Conservation (phyloP, 35 echinoderm and acorn worm species). For the Strongylocentrotus purpuratus region DNA sequence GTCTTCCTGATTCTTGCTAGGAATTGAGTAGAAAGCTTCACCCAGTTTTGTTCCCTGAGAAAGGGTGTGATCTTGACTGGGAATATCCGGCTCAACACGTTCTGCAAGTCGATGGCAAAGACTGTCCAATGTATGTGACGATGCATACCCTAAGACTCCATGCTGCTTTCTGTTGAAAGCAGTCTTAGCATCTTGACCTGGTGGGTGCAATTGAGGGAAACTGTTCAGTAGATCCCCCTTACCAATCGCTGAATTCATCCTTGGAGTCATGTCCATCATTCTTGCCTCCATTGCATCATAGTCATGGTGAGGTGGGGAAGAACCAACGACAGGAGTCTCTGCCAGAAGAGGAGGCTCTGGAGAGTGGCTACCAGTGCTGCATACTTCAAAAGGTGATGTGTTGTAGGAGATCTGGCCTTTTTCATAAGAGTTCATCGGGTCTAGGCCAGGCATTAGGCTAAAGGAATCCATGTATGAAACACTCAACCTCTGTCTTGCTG, state of each 20-base stretch:
- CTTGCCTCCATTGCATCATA: slow-evolving; percentile 12
- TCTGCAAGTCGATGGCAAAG: slow-evolving; percentile 2
- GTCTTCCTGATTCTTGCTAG: not conserved
- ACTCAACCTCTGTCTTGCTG: not conserved
- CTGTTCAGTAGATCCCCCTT: not conserved
- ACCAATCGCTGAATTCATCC: not conserved
- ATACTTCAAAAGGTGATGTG: slow-evolving; percentile 28
- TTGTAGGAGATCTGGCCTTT: not conserved
- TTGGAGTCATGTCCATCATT: not conserved
- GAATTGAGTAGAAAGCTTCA: not conserved
- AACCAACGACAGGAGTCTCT: slow-evolving; percentile 26
- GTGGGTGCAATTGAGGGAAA: not conserved
- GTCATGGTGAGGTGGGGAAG: slow-evolving; percentile 11
- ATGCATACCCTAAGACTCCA: not conserved
- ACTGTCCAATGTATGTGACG: not conserved
- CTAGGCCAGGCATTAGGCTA: slow-evolving; percentile 8
- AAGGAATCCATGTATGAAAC: not conserved
- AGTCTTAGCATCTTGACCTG: not conserved
- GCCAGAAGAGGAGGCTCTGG: slow-evolving; percentile 13
- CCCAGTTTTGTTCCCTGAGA: not conserved
- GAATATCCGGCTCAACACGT: slow-evolving; percentile 12
- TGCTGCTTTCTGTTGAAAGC: slow-evolving; percentile 18
- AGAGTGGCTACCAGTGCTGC: slow-evolving; percentile 21
- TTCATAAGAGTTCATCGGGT: not conserved
- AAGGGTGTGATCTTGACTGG: not conserved